Base-by-base conservation (phyloP, 2,888 invertebrate genomes). In the Apamea crenata region DNA sequence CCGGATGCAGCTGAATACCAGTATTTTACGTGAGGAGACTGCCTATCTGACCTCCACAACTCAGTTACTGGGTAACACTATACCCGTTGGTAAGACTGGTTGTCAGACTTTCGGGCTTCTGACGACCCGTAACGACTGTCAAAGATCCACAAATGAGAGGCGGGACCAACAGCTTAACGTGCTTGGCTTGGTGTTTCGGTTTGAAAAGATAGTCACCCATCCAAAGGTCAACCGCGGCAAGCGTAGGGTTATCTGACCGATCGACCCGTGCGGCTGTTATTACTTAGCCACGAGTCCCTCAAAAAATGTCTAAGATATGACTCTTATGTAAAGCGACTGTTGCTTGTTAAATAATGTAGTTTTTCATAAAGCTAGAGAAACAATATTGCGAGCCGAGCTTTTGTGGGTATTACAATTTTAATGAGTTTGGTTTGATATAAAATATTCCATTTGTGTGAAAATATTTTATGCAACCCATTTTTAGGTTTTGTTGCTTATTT, bases 361-460 rank as follows among this genome's bases (percentile, higher is more conserved):
- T 86, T 76, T 82, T 32, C 76, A 88, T 86, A 56, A 84, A 80
- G 18, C 80, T 75, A 36, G 44, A 72, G 29, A 80, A 85, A 78
- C 40, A 82, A 73, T 66, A 32, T 71, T 14, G 73, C 59, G 47
- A 71, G 63, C 65, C 16, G 56, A n/a, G 21, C 74, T 73, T 81
- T 79, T 53, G 44, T n/a, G 56, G 56, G n/a, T 82, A 79, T 85
- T 85, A n/a, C 77, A 75, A 73, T 75, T 85, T 79, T 85, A 85
- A 85, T 85, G 85, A 85, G 74, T 85, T 82, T 50, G 76, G 85
- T 85, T 85, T 85, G 47, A 63, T 59, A 63, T 53, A 79, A 85
- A 75, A 85, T 85, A 85, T 85, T 85, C 82, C 66, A 70, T 82
- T 84, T 77, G 80, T 56, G 47, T 53, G 56, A 36, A 50, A 70